Evolutionary conservation across 1,140 invertebrate species (phyloP).

Genomic region (Bicyclus anynana): DNA sequence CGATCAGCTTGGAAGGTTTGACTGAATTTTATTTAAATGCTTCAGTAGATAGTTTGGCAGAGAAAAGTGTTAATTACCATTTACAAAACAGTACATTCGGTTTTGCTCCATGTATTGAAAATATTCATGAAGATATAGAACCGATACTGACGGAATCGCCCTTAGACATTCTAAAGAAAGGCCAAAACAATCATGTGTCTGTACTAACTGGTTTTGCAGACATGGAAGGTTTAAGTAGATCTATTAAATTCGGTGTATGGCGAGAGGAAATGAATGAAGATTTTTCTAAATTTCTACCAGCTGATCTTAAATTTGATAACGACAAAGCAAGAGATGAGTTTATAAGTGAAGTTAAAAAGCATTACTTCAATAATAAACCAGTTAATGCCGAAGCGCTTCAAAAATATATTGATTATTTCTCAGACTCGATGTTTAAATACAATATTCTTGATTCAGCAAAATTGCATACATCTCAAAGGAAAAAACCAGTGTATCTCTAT

Average conservation of each 20-base stretch:
- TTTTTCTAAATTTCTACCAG: constrained; percentile 55
- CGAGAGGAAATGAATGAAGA: constrained; percentile 59
- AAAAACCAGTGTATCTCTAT: constrained; percentile 50
- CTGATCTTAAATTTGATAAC: constrained; percentile 48
- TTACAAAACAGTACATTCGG: constrained; percentile 65
- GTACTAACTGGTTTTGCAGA: constrained; percentile 59
- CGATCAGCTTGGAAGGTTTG: constrained; percentile 49
- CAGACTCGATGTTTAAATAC: constrained; percentile 66
- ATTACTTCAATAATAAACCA: constrained; percentile 57
- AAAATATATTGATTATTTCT: constrained; percentile 61
- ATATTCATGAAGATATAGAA: constrained; percentile 41
- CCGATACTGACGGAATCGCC: constrained; percentile 60
- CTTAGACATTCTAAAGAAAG: constrained; percentile 44
- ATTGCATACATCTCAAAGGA: constrained; percentile 37
- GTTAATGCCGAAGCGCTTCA: constrained; percentile 38
- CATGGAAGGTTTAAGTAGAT: constrained; percentile 65
- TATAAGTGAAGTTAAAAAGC: constrained; percentile 41
- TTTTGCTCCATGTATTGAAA: constrained; percentile 64
- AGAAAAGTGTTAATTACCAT: constrained; percentile 57
- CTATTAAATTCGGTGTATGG: constrained; percentile 56
- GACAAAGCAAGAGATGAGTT: constrained; percentile 39
- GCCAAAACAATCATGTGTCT: constrained; percentile 41
- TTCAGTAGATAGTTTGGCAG: constrained; percentile 29
- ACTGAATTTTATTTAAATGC: constrained; percentile 61
- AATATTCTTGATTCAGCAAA: constrained; percentile 55